Evolutionary conservation across 2,113 vertebrate genomes (phyloP), one percentile per base, ranked within the genome.

Genomic region (Ceyx margarethae): DNA sequence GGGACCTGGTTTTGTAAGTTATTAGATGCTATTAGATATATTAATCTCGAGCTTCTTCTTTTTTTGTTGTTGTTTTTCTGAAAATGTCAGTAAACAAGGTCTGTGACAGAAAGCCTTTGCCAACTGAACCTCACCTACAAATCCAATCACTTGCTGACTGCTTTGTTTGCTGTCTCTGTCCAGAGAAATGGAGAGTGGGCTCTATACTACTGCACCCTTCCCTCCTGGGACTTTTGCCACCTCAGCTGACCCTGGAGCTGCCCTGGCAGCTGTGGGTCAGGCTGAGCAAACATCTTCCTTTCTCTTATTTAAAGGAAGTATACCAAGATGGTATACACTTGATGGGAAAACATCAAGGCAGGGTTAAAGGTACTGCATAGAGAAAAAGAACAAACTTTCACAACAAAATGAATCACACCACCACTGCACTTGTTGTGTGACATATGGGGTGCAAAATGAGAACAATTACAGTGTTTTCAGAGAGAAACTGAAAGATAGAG

Each of bases 31-130:
- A 13, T 5, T 56, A 29, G 35, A 28, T 67, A 87, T 75, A 72
- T 62, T 67, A 85, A 71, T 15, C 4, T 43, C 3, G 7, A 76
- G 11, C 18, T 50, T 64, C 25, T 6, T 7, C 12, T n/a, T 26
- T 29, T 20, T 48, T n/a, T n/a, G 37, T 4, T 51, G 29, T 28
- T 13, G 13, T 10, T 0, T 0, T 0, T 5, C 54, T 9, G n/a
- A 76, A 73, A 80, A 29, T 26, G 3, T 42, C 22, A 73, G 29
- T 43, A 29, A 80, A 67, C 19, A 53, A 0, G 0, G 53, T n/a
- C 53, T 90, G 19, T 62, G 42, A 48, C 61, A 81, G 45, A 64
- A 54, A 89, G 10, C 19, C 12, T 81, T 42, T 75, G 18, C 4
- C 45, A 64, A 57, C 26, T 29, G 31, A 51, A 77, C 43, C 11